phyloP scores from a whole-genome alignment of 2,797 vertebrate species.

The Eulemur albifrons region DNA sequence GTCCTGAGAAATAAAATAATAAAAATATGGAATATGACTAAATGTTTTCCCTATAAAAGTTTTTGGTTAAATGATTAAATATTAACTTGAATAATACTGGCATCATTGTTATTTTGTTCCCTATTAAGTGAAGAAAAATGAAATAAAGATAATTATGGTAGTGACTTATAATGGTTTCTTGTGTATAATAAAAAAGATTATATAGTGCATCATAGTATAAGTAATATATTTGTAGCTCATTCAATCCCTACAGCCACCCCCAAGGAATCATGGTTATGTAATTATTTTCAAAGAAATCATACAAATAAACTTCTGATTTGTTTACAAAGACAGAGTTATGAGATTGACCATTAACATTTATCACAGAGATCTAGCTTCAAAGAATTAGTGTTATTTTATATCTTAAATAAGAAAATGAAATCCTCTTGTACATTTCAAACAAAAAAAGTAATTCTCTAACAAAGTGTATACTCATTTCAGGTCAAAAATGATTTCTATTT shows the following conservation, averaged over 20 bases:
- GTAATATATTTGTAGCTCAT: neutral
- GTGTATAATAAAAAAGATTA: neutral
- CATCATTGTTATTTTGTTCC: neutral
- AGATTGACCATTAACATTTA: neutral
- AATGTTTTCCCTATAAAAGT: neutral
- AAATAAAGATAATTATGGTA: neutral
- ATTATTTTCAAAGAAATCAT: neutral
- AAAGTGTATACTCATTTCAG: neutral
- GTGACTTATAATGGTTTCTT: neutral
- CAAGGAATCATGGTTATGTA: neutral
- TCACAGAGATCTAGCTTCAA: neutral
- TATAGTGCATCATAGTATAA: neutral
- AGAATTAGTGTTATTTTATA: neutral
- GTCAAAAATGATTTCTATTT: neutral
- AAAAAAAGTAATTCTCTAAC: neutral
- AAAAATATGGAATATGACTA: neutral
- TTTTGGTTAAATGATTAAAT: neutral
- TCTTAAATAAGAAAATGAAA: neutral
- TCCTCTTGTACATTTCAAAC: neutral
- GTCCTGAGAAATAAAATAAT: neutral
- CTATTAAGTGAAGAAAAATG: neutral
- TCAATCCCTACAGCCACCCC: neutral
- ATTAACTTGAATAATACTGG: neutral
- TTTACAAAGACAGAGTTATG: neutral
- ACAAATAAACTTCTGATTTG: neutral